Conservation (phyloP, 2,888 invertebrate species). For the Drosophila colorata region DNA sequence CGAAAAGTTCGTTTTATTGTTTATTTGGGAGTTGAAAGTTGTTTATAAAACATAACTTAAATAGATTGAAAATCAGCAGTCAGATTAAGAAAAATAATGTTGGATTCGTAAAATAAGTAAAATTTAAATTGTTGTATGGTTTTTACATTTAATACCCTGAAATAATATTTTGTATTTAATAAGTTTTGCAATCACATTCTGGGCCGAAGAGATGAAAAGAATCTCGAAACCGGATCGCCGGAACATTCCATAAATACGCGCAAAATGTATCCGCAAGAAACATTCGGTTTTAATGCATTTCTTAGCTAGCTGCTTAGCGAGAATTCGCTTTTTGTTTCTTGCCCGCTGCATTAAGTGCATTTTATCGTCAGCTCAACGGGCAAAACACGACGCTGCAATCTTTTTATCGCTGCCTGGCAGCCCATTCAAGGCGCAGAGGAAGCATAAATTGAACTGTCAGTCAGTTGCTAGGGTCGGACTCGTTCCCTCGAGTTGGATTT, state of each 20-base stretch:
- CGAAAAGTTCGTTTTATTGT: neutral
- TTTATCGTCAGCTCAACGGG: constrained; percentile 73
- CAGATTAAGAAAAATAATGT: no score
- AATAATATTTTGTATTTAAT: neutral
- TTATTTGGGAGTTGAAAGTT: neutral
- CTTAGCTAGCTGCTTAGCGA: constrained; percentile 17
- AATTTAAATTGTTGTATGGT: neutral
- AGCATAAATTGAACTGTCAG: constrained; percentile 81
- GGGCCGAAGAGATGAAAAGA: neutral
- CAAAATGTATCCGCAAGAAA: constrained; percentile 48
- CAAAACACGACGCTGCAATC: constrained; percentile 71
- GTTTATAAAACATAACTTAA: no score
- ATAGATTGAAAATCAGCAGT: no score
- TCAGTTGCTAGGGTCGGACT: constrained; percentile 48
- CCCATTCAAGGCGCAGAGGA: constrained; percentile 67
- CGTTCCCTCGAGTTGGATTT: constrained; percentile 41
- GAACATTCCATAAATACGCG: constrained; percentile 62
- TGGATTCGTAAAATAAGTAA: no score
- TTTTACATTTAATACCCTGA: neutral
- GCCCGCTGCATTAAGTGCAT: constrained; percentile 79
- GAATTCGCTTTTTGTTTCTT: constrained; percentile 23
- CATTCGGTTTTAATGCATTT: constrained; percentile 47
- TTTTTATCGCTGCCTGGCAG: constrained; percentile 68
- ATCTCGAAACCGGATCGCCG: constrained; percentile 11
- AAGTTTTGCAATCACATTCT: no score